phyloP scores from a whole-genome alignment of 2,888 invertebrate species.

The Piscicola geometra region DNA sequence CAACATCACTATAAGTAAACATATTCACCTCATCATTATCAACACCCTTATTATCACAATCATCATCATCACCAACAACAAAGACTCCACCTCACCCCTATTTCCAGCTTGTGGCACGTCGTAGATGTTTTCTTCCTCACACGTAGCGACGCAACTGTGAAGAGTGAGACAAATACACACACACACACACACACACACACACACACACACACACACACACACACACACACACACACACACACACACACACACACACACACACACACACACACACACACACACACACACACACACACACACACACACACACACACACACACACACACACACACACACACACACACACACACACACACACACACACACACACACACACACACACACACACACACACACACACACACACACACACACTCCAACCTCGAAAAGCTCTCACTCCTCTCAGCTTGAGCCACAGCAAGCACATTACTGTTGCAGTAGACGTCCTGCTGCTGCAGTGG shows the following conservation, averaged over 20 bases:
- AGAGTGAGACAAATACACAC: not conserved
- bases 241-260: not conserved
- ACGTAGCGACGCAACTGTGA: not conserved
- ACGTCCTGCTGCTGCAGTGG: no score
- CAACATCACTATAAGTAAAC: no score
- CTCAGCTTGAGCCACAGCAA: not conserved
- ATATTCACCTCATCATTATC: not conserved
- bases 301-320: not conserved
- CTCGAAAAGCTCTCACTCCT: not conserved
- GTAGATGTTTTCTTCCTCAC: slow-evolving; percentile 15
- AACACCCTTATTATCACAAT: slow-evolving; percentile 2
- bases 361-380: no score
- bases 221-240: not conserved
- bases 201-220: not conserved
- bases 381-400: no score
- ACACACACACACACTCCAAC: no score
- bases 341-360: no score
- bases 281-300: not conserved
- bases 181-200: not conserved
- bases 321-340: not conserved
- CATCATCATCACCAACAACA: not conserved
- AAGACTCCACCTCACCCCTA: not conserved
- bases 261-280: not conserved
- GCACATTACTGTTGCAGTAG: not conserved
- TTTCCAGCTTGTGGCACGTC: slow-evolving; percentile 5